Base-by-base conservation (phyloP, 2,797 vertebrate species). In the Benthosema pterotum region DNA sequence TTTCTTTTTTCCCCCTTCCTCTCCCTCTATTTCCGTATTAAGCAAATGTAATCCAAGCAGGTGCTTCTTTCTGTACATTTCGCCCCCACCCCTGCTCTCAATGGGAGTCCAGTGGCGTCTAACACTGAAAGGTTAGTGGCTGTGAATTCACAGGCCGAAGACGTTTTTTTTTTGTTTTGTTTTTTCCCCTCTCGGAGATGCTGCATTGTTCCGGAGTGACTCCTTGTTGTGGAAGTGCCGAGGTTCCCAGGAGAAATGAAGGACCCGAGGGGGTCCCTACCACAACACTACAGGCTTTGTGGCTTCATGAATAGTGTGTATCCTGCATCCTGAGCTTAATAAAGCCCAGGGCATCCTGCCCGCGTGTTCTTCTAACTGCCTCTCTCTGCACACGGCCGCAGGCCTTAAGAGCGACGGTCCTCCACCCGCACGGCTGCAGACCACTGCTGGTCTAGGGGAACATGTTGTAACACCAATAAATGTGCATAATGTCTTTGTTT, bases 1-100 rank as follows among this genome's bases (percentile, higher is more conserved):
- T 55, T 69, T 68, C 71, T 70, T 75, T 68, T 52, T 74, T 67
- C 71, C 62, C 71, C 60, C 58, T 83, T 67, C 67, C 80, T 80
- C 77, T 78, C 65, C 60, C 57, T 38, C 25, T 38, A 38, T 8
- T 38, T 38, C 32, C 32, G 32, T 38, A 38, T 38, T 38, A 38
- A 38, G 2, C 32, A 25, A 7, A 43, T 62, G 70, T 71, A 72
- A 73, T 78, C 62, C 46, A 80, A 38, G 91, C 91, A 94, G 92
- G 90, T 93, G 92, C 73, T 92, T 80, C 77, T 80, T 89, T 88
- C 70, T 80, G 56, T 57, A 79, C 55, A 2, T 76, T 78, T 78
- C 64, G 47, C 72, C 53, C 54, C 51, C n/a, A n/a, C 64, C 56
- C 54, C 51, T 38, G 32, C 32, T 38, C 32, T 38, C 61, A 80